Evolutionary conservation across 2,113 vertebrate genomes (phyloP).

Genomic region (Podiceps cristatus): DNA sequence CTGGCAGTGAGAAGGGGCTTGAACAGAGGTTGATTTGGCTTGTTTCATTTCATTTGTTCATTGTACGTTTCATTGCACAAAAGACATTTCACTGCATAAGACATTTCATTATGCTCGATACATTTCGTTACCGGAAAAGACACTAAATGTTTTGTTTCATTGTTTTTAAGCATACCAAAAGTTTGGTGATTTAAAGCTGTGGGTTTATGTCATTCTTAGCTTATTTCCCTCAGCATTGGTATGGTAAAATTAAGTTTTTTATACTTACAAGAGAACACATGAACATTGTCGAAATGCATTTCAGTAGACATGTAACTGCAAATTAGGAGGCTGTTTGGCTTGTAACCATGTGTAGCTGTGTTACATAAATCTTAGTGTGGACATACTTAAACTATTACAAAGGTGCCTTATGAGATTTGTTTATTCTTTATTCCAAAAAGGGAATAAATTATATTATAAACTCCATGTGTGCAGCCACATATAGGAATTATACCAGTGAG

Average conservation of each 20-base stretch:
- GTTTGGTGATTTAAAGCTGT: not conserved
- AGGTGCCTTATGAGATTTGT: not conserved
- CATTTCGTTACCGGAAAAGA: constrained; percentile 34
- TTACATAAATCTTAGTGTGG: not conserved
- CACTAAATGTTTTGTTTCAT: not conserved
- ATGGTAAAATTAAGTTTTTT: not conserved
- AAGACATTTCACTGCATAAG: not conserved
- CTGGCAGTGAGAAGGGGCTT: not conserved
- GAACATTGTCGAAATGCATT: not conserved
- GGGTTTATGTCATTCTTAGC: not conserved
- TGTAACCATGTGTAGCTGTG: not conserved
- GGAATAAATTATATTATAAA: not conserved
- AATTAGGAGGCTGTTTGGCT: not conserved
- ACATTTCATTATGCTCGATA: not conserved
- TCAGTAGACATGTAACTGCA: not conserved
- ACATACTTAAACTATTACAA: not conserved
- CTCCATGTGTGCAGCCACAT: not conserved
- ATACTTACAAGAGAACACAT: rapidly evolving
- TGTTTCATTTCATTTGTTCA: not conserved
- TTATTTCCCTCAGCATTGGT: not conserved
- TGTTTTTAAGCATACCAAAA: not conserved
- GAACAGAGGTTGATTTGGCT: not conserved
- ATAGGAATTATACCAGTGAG: not conserved
- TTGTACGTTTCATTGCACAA: not conserved
- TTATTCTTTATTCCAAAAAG: not conserved